Evolutionary conservation across 1,140 invertebrate species (phyloP).

Genomic region (Aradophagus sp.): DNA sequence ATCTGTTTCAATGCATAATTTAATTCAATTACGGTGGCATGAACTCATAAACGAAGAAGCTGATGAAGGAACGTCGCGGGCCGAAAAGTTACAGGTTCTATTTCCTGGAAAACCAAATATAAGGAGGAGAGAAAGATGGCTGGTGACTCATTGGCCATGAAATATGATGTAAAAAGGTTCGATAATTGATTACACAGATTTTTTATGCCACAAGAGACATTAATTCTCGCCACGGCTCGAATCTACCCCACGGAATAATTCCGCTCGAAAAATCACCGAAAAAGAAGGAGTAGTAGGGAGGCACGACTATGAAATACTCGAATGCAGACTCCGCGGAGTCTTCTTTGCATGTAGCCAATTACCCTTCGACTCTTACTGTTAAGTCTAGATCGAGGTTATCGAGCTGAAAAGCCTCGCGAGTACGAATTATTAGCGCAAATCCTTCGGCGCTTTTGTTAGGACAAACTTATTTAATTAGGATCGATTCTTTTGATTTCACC

Average conservation of each 20-base stretch:
- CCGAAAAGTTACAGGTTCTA: conserved; percentile 62
- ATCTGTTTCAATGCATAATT: conserved; percentile 43
- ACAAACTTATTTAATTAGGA: conserved; percentile 55
- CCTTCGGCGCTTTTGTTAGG: conserved; percentile 46
- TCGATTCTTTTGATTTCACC: conserved; percentile 30
- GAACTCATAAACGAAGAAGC: conserved; percentile 43
- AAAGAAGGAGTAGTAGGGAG: conserved; percentile 57
- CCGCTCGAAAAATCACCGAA: conserved; percentile 65
- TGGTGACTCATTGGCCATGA: conserved; percentile 72
- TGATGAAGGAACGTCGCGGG: conserved; percentile 41
- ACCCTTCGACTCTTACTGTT: conserved; percentile 54
- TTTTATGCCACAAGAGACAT: conserved; percentile 74
- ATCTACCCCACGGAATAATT: conserved; percentile 68
- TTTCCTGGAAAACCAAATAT: conserved; percentile 58
- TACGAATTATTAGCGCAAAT: conserved; percentile 54
- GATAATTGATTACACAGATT: conserved; percentile 76
- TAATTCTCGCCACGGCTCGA: conserved; percentile 69
- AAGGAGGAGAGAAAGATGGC: conserved; percentile 54
- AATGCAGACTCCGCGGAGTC: conserved; percentile 64
- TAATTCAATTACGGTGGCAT: conserved; percentile 48
- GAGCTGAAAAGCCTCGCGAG: conserved; percentile 52
- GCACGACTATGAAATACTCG: conserved; percentile 61
- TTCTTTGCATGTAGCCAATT: conserved; percentile 61
- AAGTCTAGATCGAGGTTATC: conserved; percentile 55
- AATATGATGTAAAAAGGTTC: conserved; percentile 74